Base-by-base conservation (phyloP, 2,113 vertebrate species). In the Oenanthe oenanthe region DNA sequence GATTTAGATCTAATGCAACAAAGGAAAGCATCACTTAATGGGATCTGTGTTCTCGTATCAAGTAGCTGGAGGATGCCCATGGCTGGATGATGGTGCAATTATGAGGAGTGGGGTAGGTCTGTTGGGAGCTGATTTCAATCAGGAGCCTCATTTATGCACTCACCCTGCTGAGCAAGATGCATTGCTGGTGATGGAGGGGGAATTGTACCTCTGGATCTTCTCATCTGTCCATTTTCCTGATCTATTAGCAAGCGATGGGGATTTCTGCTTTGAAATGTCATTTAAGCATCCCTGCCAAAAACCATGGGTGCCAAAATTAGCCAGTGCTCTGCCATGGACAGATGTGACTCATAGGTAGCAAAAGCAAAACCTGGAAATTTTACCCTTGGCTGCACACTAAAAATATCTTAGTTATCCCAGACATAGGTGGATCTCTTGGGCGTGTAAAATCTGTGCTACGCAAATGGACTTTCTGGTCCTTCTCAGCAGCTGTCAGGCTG, bases 381-480 rank as follows among this genome's bases (percentile, higher is more conserved):
- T 29, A 83, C 54, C 57, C 67, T 77, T 51, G 36, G 87, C 60
- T 87, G 58, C 32, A 68, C 0, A 0, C 81, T 63, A 54, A 53
- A 92, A 81, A 78, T 16, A 26, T 78, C 70, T 78, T 6, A 4
- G 19, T 76, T 92, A 89, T 48, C 62, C 66, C 78, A 95, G 81
- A 61, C 62, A 71, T 3, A 54, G 72, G 66, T 57, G 61, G 60
- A 45, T 89, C 72, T 96, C 80, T 15, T 24, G 43, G 63, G 72
- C 0, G 1, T 42, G 56, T 58, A 57, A 68, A 73, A 66, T 34
- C 75, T 65, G 31, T 50, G 75, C 63, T 73, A 47, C 17, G 9
- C 50, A 86, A 88, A 91, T 43, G 38, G 76, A 34, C 71, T n/a
- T 68, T 90, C 85, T 83, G 93, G 62, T 82, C 58, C 53, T 95